Evolutionary conservation across 2,113 vertebrate genomes (phyloP), one percentile per base, ranked within the genome.

Genomic region (Typhlomys cinereus): DNA sequence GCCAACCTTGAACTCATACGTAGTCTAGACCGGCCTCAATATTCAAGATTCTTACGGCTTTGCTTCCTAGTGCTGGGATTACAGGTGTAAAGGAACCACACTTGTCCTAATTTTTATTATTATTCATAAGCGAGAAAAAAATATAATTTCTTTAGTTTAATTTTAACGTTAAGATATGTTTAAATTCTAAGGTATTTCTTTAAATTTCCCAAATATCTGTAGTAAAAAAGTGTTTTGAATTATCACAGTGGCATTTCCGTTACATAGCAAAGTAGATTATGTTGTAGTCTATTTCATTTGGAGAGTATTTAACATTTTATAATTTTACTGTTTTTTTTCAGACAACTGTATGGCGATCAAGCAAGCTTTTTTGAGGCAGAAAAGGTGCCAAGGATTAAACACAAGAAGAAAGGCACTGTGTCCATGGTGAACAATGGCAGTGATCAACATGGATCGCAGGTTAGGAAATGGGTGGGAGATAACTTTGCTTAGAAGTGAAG

Each of bases 381-480:
- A 97, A 99, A 99, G 92, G 96, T 97, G 0, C 99, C 99, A 0
- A 98, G 99, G 94, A 99, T 99, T 97, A 99, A 99, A 94, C 99
- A 99, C 96, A 99, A 98, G 98, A 99, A 99, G 97, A 99, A 98
- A 73, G 99, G 99, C 76, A 99, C 98, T 0, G 99, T 99, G 31
- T 99, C 99, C 44, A 99, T 99, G 99, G 99, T 99, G 96, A 99
- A 99, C 98, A 99, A 99, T 69, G 99, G 99, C 93, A 99, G 57
- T 27, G 98, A 98, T 89, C 98, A 99, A 79, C 99, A 99, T 87
- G 99, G 99, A 85, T 99, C 99, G 95, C 99, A 99, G 99, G 99
- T 99, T 69, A 97, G 98, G 61, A 71, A 44, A 48, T 66, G 64
- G 20, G 11, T 74, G 25, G 52, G 78, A 70, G 48, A 74, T 85